Conservation (phyloP, 2,113 vertebrate species). For the Choloepus hoffmanni region DNA sequence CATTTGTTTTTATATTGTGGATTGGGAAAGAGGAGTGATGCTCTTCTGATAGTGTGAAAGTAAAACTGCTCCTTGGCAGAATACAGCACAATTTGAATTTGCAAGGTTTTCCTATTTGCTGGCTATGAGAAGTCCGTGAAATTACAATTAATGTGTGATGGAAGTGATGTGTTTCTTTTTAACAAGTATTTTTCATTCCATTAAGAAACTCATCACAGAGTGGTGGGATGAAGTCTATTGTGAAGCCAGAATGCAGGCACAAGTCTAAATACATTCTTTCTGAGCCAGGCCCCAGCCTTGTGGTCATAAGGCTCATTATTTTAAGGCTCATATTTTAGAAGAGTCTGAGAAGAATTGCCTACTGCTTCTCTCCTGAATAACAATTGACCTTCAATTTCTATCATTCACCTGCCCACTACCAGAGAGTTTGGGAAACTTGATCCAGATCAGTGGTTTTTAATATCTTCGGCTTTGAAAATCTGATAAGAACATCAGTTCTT, state of each 20-base stretch:
- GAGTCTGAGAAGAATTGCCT: background rate
- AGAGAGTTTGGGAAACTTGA: background rate
- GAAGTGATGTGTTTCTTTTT: background rate
- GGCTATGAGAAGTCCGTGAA: background rate
- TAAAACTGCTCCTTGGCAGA: background rate
- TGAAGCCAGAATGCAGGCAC: background rate
- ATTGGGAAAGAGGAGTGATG: background rate
- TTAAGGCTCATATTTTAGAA: background rate
- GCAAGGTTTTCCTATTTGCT: background rate
- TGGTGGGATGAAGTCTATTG: background rate
- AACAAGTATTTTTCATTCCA: background rate
- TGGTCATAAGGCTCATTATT: background rate
- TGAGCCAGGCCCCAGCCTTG: background rate
- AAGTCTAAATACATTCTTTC: background rate
- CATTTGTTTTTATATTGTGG: background rate
- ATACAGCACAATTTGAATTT: background rate
- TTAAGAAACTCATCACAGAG: background rate
- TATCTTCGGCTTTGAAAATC: conserved; percentile 14
- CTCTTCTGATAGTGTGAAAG: background rate
- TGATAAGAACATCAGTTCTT: background rate
- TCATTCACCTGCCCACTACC: background rate
- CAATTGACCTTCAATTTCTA: background rate
- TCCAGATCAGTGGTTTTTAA: background rate
- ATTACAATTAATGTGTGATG: background rate
- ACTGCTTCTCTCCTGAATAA: background rate